Evolutionary conservation across 2,797 vertebrate species (phyloP), one percentile per base, ranked within the genome.

Genomic region (Echeneis naucrates): DNA sequence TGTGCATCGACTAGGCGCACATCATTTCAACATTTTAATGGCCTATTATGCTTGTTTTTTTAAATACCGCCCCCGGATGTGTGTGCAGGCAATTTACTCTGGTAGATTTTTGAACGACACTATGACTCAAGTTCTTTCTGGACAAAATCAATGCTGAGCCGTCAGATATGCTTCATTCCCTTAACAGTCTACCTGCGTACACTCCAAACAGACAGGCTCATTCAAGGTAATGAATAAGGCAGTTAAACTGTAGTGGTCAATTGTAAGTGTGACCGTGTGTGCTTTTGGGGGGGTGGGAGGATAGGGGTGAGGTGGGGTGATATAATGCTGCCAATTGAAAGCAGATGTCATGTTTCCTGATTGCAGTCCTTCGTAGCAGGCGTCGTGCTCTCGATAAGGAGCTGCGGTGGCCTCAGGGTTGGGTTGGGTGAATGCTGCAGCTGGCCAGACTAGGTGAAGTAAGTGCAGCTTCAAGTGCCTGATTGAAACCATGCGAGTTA

Each of bases 331-430:
- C 32, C 74, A 89, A 93, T 88, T 90, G 88, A 82, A 90, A 91
- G 81, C 92, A 93, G 89, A 93, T 92, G 89, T 73, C 79, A 82
- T 88, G 88, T 91, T 91, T 91, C 87, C 90, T 87, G 91, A 89
- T 85, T 87, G 84, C 80, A 84, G 70, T 83, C 73, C 81, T 76
- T 38, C 57, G 72, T 74, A 89, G 82, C 80, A 76, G 80, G 69
- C 72, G 67, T 51, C 56, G 3, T 13, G 59, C 38, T 75, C 67
- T 80, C 16, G 74, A 89, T 79, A 81, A 81, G 84, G 77, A 72
- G 59, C 66, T 68, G 74, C 71, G 47, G 38, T 11, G 77, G 69
- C 81, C 82, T 73, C 40, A 1, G 78, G 86, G 82, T 47, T 17
- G 74, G 83, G 82, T 5, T 26, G 77, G 83, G 59, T 40, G 73